phyloP scores from a whole-genome alignment of 2,797 vertebrate species.

The Simalia tracyae region DNA sequence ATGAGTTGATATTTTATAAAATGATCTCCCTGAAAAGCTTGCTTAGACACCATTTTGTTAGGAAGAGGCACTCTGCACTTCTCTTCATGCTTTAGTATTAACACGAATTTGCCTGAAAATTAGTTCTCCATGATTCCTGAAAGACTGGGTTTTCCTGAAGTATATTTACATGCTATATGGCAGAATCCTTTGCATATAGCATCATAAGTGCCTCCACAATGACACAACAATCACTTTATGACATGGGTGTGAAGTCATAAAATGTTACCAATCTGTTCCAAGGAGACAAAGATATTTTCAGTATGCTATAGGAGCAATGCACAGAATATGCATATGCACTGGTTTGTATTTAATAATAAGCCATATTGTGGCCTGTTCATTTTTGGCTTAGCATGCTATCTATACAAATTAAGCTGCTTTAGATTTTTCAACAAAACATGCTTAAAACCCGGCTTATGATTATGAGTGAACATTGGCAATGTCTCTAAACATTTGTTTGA shows the following conservation, averaged over 20 bases:
- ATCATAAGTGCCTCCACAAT: slow-evolving; percentile 18
- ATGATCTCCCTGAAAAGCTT: slow-evolving; percentile 35
- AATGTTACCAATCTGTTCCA: slow-evolving; percentile 14
- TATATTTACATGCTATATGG: slow-evolving; percentile 29
- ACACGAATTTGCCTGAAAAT: slow-evolving; percentile 41
- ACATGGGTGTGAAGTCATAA: slow-evolving; percentile 40
- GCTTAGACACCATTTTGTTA: slow-evolving; percentile 28
- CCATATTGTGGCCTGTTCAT: neutral
- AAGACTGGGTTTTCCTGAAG: slow-evolving; percentile 8
- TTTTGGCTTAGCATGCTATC: neutral
- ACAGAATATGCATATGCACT: neutral
- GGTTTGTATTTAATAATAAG: neutral
- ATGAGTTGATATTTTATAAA: slow-evolving; percentile 23
- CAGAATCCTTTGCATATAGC: neutral
- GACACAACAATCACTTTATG: slow-evolving; percentile 3
- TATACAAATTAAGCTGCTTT: neutral
- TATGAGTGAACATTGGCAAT: neutral
- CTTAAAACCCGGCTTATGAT: neutral
- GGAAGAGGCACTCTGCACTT: slow-evolving; percentile 4
- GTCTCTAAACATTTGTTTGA: neutral
- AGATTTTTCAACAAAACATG: neutral
- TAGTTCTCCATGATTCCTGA: slow-evolving; percentile 3
- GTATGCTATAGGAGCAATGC: neutral
- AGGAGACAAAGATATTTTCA: slow-evolving; percentile 36
- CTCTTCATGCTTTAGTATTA: slow-evolving; percentile 1